Conservation (phyloP, 2,888 invertebrate species). For the Exocentrus adspersus region DNA sequence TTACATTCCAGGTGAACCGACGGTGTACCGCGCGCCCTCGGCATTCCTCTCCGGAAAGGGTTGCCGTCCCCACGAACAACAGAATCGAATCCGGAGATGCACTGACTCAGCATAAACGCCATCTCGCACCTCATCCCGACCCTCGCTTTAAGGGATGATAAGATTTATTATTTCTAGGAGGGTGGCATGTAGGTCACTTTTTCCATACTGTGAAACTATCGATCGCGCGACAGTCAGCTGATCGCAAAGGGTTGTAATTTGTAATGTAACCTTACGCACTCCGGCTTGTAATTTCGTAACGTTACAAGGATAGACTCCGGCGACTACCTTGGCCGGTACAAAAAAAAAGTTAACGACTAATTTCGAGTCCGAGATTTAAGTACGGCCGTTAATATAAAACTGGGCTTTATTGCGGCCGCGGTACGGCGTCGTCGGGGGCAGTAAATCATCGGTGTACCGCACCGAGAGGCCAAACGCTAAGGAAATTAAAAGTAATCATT, state of each 20-base stretch:
- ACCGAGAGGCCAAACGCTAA: background rate
- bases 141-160: slow-evolving; percentile 35
- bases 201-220: slow-evolving; percentile 42
- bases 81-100: slow-evolving; percentile 37
- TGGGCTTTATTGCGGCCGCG: slow-evolving; percentile 59
- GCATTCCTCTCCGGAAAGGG: slow-evolving; percentile 7
- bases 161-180: slow-evolving; percentile 51
- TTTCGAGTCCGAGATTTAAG: slow-evolving; percentile 61
- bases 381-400: slow-evolving; percentile 59
- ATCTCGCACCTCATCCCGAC: slow-evolving; percentile 42
- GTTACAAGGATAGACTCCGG: too few relatives aligned
- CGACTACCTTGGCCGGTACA: background rate
- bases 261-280: too few relatives aligned
- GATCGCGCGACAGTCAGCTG: slow-evolving; percentile 46
- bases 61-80: slow-evolving; percentile 23
- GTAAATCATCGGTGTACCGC: slow-evolving; percentile 39
- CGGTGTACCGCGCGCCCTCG: background rate
- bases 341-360: slow-evolving; percentile 61
- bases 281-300: slow-evolving; percentile 8
- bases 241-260: slow-evolving; percentile 15
- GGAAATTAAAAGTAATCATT: background rate
- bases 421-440: slow-evolving; percentile 43
- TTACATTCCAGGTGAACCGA: background rate
- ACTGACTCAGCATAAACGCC: slow-evolving; percentile 45
- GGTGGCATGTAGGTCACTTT: slow-evolving; percentile 53